Evolutionary conservation across 2,888 invertebrate species (phyloP).

Genomic region (Eudemis profundana): DNA sequence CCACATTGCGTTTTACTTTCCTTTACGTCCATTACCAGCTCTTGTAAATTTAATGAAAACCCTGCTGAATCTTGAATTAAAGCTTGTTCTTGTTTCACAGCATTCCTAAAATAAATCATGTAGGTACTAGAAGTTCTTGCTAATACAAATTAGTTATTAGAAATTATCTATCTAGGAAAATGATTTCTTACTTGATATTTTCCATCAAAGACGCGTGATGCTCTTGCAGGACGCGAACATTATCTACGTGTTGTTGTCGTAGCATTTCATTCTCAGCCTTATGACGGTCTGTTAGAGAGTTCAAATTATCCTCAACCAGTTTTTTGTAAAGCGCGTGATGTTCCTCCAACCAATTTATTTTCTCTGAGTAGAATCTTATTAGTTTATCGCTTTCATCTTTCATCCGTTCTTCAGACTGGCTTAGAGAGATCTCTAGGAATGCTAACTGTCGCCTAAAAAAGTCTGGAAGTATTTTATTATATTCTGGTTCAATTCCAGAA

Average conservation of each 20-base stretch:
- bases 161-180: too few species aligned
- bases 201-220: conserved; percentile 84
- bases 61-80: conserved; percentile 79
- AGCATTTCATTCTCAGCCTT: conserved; percentile 73
- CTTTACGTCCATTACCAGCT: conserved; percentile 76
- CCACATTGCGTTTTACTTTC: conserved; percentile 77
- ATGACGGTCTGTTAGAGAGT: conserved; percentile 76
- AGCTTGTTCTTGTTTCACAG: conserved; percentile 80
- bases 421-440: conserved; percentile 83
- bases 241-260: conserved; percentile 78
- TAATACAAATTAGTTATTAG: not conserved
- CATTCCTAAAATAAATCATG: conserved; percentile 66
- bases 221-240: conserved; percentile 73
- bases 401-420: conserved; percentile 85
- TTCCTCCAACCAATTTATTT: conserved; percentile 81
- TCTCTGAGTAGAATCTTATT: conserved; percentile 79
- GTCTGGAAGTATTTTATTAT: conserved; percentile 6
- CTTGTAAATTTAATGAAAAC: conserved; percentile 81
- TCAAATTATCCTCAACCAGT: conserved; percentile 81
- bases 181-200: conserved; percentile 84
- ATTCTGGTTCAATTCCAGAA: conserved; percentile 3
- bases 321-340: conserved; percentile 80
- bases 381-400: conserved; percentile 85
- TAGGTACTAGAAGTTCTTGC: not conserved
- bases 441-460: conserved; percentile 84